Percentiles rank a stretch among this genome's conserved stretches.
These are phyloP conservation scores for Lordiphosa collinella DNA, from an alignment of 1,140 invertebrate species.

Conservation along the genomic window DNA sequence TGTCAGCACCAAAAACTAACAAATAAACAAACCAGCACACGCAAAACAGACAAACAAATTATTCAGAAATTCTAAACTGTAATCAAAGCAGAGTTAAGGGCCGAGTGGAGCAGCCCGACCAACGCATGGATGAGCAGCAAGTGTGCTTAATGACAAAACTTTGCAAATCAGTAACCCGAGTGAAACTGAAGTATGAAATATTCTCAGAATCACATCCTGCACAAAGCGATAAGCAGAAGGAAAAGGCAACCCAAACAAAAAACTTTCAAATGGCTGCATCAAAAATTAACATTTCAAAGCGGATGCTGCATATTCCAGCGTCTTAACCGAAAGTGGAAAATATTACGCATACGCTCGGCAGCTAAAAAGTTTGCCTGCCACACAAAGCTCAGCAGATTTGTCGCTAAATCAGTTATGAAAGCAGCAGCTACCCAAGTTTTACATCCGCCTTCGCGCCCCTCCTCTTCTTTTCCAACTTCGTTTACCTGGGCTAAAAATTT, in stretches of 20 bases:
- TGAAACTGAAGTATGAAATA: conserved; percentile 40
- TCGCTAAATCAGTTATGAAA: conserved; percentile 4
- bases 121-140: conserved; percentile 39
- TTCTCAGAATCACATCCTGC: conserved; percentile 62
- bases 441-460: background rate
- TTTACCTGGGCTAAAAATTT: conserved; percentile 52
- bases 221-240: conserved; percentile 13
- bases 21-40: conserved; percentile 24
- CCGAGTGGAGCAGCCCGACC: conserved; percentile 5
- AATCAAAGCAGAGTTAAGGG: conserved; percentile 40
- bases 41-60: conserved; percentile 40
- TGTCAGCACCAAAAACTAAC: conserved; percentile 43
- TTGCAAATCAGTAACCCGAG: conserved; percentile 63
- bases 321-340: too few relatives aligned
- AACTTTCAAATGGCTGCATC: too few relatives aligned
- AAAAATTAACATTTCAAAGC: too few relatives aligned
- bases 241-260: too few relatives aligned
- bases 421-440: conserved; percentile 23
- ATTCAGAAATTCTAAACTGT: conserved; percentile 64
- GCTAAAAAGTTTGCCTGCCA: too few relatives aligned
- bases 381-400: too few relatives aligned
- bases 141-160: conserved; percentile 74
- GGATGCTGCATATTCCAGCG: too few relatives aligned
- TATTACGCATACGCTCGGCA: too few relatives aligned
- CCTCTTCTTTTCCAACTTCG: conserved; percentile 25